Evolutionary conservation across 2,888 invertebrate species (phyloP).

Genomic region (Aphelenchoides bicaudatus): DNA sequence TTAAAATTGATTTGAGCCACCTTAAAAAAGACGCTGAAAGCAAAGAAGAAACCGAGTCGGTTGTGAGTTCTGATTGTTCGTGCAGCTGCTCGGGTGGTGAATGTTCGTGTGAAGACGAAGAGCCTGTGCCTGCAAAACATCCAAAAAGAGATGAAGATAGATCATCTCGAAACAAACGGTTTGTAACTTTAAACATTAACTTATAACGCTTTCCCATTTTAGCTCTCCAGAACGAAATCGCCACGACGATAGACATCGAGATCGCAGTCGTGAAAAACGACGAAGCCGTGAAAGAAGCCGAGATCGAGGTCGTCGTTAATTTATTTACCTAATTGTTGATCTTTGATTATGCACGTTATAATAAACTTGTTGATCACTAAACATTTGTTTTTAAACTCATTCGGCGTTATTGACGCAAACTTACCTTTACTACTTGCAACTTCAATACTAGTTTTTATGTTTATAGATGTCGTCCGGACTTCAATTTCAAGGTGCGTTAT

Average conservation of each 20-base stretch:
- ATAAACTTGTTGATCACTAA: not conserved
- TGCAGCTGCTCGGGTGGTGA: constrained; percentile 59
- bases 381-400: constrained; percentile 3
- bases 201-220: no score
- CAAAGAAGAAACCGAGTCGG: constrained; percentile 3
- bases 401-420: not conserved
- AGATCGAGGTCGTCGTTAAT: not conserved
- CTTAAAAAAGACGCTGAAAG: constrained; percentile 5
- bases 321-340: constrained; percentile 1
- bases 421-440: not conserved
- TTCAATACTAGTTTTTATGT: no score
- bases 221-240: constrained; percentile 19
- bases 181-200: no score
- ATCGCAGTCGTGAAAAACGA: constrained; percentile 24
- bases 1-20: constrained; percentile 16
- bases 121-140: constrained; percentile 26
- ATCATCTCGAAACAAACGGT: not conserved
- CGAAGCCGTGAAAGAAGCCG: constrained; percentile 22
- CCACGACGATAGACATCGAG: constrained; percentile 16
- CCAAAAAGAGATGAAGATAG: constrained; percentile 9
- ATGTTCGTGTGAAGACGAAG: constrained; percentile 55
- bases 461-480: no score
- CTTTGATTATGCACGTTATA: not conserved
- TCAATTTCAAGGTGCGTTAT: constrained; percentile 22
- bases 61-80: constrained; percentile 39